Evolutionary conservation across 1,140 invertebrate genomes (phyloP).

Genomic region (Plodia interpunctella): DNA sequence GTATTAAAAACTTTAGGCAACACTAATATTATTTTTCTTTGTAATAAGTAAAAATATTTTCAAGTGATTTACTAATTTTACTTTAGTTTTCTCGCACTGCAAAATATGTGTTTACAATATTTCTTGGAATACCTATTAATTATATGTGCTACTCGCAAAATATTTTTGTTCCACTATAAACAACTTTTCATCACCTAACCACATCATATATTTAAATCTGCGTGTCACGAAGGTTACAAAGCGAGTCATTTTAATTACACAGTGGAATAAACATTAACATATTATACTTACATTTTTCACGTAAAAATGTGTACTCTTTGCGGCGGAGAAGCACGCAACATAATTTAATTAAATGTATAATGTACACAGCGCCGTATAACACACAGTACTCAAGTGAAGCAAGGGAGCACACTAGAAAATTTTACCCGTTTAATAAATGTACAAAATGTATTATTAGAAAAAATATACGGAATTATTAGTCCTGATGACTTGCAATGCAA

Average conservation of each 20-base stretch:
- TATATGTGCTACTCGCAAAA: no score
- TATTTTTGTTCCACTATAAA: neutral
- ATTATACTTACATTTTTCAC: conserved; percentile 12
- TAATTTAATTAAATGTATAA: conserved; percentile 72
- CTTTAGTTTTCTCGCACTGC: no score
- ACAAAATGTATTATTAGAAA: no score
- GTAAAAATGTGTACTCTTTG: conserved; percentile 25
- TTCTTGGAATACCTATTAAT: no score
- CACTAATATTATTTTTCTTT: no score
- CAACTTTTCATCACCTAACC: conserved; percentile 8
- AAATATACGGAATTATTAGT: no score
- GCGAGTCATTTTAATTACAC: conserved; percentile 21
- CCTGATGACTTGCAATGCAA: no score
- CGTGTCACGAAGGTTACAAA: conserved; percentile 17
- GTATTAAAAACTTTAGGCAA: no score
- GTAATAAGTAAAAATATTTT: no score
- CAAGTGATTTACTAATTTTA: no score
- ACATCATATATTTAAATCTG: conserved; percentile 3
- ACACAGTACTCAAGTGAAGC: conserved; percentile 28
- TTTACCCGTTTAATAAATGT: neutral
- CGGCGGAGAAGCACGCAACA: conserved; percentile 54
- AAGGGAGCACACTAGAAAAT: neutral
- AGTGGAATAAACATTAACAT: conserved; percentile 15
- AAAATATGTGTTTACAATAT: no score
- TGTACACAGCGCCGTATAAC: conserved; percentile 61